These are phyloP conservation scores for Atrichornis clamosus DNA, from an alignment of 2,113 vertebrate species.

Conservation along the genomic window DNA sequence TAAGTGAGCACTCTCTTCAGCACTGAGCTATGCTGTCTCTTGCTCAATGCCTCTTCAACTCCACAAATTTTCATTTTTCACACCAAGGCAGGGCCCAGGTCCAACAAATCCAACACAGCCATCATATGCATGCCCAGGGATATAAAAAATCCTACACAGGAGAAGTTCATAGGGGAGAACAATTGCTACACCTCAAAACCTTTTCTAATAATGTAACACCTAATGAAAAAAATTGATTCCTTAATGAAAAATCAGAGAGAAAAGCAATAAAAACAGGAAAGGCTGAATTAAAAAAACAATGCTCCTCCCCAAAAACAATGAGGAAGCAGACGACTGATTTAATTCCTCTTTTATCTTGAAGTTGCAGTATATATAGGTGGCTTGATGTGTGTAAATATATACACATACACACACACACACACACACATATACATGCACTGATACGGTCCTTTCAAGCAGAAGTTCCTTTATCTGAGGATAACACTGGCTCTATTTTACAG, in stretches of 20 bases:
- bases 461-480: not conserved
- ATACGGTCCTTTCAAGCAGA: not conserved
- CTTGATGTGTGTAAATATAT: not conserved
- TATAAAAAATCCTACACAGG: not conserved
- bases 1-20: not conserved
- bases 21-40: not conserved
- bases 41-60: not conserved
- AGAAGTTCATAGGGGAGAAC: not conserved
- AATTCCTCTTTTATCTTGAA: not conserved
- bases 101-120: not conserved
- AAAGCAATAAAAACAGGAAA: not conserved
- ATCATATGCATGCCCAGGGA: not conserved
- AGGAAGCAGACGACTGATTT: not conserved
- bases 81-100: not conserved
- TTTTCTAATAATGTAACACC: not conserved
- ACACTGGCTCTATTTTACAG: not conserved
- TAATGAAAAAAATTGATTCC: not conserved
- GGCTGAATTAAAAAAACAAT: not conserved
- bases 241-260: not conserved
- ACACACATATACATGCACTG: not conserved
- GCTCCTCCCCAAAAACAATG: not conserved
- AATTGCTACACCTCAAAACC: not conserved
- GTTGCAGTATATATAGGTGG: not conserved
- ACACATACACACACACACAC: not conserved
- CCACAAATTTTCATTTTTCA: not conserved